Evolutionary conservation across 2,888 invertebrate genomes (phyloP).

Genomic region (Seira ritae): DNA sequence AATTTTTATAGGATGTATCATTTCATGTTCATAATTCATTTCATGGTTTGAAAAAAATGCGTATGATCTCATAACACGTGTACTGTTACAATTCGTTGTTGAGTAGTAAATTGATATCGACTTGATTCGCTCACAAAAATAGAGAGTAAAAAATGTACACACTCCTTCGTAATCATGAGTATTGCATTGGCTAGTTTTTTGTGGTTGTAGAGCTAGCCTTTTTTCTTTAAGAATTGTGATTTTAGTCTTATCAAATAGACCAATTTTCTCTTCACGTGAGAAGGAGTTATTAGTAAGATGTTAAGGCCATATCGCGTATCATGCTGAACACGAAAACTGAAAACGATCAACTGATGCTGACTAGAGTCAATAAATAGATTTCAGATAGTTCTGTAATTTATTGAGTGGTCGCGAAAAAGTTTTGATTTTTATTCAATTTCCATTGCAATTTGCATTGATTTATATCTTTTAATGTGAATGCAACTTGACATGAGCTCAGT

Average conservation of each 20-base stretch:
- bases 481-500: too few species aligned
- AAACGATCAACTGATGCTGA: neutral
- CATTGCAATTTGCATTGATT: too few species aligned
- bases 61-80: neutral
- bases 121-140: neutral
- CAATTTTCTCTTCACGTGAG: conserved; percentile 21
- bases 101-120: conserved; percentile 1
- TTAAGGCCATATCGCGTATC: neutral
- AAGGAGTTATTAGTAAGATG: conserved; percentile 13
- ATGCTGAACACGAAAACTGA: neutral
- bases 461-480: too few species aligned
- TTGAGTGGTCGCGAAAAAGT: too few species aligned
- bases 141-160: neutral
- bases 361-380: too few species aligned
- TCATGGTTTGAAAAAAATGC: neutral
- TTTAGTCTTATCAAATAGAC: neutral
- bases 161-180: neutral
- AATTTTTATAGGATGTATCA: neutral
- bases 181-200: neutral
- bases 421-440: too few species aligned
- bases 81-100: neutral
- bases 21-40: neutral
- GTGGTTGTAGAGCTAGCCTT: neutral
- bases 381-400: too few species aligned
- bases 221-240: neutral